Evolutionary conservation across 2,113 vertebrate species (phyloP), one percentile per base, ranked within the genome.

Genomic region (Neotoma lepida): DNA sequence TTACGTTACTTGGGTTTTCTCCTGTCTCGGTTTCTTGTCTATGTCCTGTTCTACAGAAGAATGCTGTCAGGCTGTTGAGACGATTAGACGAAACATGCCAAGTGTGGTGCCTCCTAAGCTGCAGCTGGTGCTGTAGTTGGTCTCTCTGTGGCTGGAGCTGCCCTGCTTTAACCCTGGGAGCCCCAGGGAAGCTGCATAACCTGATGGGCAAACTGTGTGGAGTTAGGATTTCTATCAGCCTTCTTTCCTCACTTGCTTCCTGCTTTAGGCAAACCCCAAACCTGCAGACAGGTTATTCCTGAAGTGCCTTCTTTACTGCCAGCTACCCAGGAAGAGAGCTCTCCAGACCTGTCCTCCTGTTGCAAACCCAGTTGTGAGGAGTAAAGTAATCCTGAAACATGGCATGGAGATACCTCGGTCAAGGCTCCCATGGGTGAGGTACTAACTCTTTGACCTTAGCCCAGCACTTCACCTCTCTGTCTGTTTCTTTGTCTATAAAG

Each of bases 401-500:
- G 15, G 35, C 74, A n/a, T 70, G n/a, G 54, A 71, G 86, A 92
- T 9, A 39, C 76, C 51, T 24, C 0, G 84, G 78, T 89, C 26
- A 44, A 20, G 18, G 61, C 74, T 90, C 61, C 70, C 30, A 18
- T 46, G 58, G 78, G 78, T 86, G 46, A 91, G 89, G 89, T 91
- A 93, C 86, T 71, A 80, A 20, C 61, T 89, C 46, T 90, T 49
- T 63, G 85, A 89, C 73, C 73, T 89, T 89, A 33, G 41, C 26
- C 14, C 39, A n/a, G 49, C 64, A 88, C 26, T 89, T 93, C 10
- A 28, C 33, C 17, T 92, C 86, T 93, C 46, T 93, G 13, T 54
- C 39, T 95, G 22, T 90, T 89, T 90, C 66, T 41, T 86, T 26
- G 24, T 41, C 88, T 95, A 63, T 94, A 93, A 96, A 96, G 87